Conservation (phyloP, 2,113 vertebrate genomes). For the Charadrius vociferus region DNA sequence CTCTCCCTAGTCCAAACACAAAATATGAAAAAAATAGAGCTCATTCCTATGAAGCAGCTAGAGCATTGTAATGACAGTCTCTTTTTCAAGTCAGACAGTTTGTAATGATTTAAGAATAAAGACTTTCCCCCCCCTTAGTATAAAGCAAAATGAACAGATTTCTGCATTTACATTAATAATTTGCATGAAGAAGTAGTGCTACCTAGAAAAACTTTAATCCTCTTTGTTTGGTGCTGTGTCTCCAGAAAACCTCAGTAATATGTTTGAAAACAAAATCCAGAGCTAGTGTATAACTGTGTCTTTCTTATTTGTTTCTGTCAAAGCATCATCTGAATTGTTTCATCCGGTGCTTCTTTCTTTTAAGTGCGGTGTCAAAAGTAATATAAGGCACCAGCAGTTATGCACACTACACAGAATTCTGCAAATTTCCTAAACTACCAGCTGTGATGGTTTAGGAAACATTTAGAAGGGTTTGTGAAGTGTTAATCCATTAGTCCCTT, state of each 20-base stretch:
- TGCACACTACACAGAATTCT: background rate
- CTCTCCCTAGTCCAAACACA: background rate
- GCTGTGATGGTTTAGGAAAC: background rate
- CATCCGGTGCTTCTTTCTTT: background rate
- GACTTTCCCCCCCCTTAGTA: background rate
- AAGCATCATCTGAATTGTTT: background rate
- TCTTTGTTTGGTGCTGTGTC: background rate
- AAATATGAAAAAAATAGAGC: background rate
- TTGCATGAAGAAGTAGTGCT: background rate
- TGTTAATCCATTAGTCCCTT: background rate
- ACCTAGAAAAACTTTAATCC: background rate
- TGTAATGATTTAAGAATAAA: background rate
- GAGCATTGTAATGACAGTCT: background rate
- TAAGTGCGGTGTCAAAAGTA: background rate
- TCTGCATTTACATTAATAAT: background rate
- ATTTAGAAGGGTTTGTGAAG: background rate
- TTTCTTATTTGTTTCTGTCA: background rate
- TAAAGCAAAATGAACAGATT: background rate
- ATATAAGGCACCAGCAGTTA: background rate
- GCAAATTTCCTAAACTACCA: no score
- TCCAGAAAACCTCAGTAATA: background rate
- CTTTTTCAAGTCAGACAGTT: background rate
- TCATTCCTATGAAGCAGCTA: background rate
- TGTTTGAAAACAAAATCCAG: background rate
- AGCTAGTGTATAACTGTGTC: accelerated